A percentile compares a stretch with the other conserved stretches of the same genome.
Conservation (phyloP, 2,888 invertebrate species). For the Amaurobius ferox region DNA sequence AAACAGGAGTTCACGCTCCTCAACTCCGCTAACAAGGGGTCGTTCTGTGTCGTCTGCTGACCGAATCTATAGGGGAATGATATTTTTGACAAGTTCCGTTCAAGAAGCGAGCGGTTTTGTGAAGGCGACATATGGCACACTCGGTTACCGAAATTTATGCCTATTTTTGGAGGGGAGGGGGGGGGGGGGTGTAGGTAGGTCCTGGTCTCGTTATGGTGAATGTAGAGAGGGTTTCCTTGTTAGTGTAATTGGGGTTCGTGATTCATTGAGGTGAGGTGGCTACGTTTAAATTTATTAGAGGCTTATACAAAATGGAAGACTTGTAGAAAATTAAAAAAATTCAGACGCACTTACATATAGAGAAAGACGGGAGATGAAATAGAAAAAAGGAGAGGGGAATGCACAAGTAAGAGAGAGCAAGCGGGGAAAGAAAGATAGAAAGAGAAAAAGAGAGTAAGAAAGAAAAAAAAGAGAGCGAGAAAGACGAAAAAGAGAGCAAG, state of each 20-base stretch:
- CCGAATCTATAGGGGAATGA: slow-evolving; percentile 8
- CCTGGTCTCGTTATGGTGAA: not conserved
- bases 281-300: not conserved
- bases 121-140: slow-evolving; percentile 8
- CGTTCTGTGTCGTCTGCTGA: slow-evolving; percentile 45
- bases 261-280: not conserved
- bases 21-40: slow-evolving; percentile 50
- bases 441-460: no score
- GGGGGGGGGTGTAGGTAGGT: no score
- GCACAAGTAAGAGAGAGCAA: no score
- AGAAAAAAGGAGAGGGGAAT: no score
- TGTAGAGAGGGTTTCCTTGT: not conserved
- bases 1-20: slow-evolving; percentile 26
- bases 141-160: not conserved
- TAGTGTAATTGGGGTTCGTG: not conserved
- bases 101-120: not conserved
- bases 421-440: no score
- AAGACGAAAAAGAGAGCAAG: no score
- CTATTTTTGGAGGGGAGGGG: not conserved
- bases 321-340: no score
- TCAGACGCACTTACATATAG: no score
- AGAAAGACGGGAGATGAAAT: no score
- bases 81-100: slow-evolving; percentile 18
- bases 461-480: no score
- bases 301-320: no score